Conservation (phyloP, 2,888 invertebrate species). For the Agelastica alni region DNA sequence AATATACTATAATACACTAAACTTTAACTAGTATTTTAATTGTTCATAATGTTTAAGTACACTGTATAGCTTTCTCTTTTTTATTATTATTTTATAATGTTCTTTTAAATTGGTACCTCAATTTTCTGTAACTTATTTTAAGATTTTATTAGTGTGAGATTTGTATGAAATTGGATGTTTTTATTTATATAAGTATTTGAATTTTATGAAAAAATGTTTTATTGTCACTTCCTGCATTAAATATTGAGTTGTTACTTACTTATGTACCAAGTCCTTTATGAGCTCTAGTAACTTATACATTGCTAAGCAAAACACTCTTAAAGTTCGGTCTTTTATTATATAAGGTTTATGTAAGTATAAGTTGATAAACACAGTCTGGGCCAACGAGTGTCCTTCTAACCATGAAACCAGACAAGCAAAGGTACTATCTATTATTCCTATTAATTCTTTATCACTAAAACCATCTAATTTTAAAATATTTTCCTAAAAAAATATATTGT, state of each 20-base stretch:
- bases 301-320: constrained; percentile 85
- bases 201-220: too few relatives aligned
- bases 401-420: constrained; percentile 94
- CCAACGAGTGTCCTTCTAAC: constrained; percentile 95
- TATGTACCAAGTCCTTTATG: constrained; percentile 85
- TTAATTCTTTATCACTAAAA: constrained; percentile 77
- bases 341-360: constrained; percentile 91
- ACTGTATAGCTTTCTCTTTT: too few relatives aligned
- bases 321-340: constrained; percentile 77
- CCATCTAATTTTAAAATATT: constrained; percentile 77
- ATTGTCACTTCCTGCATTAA: too few relatives aligned
- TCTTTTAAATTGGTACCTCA: too few relatives aligned
- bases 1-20: too few relatives aligned
- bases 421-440: constrained; percentile 93
- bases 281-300: constrained; percentile 88
- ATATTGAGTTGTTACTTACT: constrained; percentile 68
- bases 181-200: too few relatives aligned
- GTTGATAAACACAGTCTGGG: constrained; percentile 97
- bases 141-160: too few relatives aligned
- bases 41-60: too few relatives aligned
- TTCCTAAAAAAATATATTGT: constrained; percentile 60
- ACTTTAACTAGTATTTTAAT: too few relatives aligned
- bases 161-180: too few relatives aligned
- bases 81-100: too few relatives aligned
- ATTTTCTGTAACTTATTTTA: too few relatives aligned